These are phyloP conservation scores for Mythimna impura DNA, from an alignment of 2,888 invertebrate genomes.

Conservation along the genomic window DNA sequence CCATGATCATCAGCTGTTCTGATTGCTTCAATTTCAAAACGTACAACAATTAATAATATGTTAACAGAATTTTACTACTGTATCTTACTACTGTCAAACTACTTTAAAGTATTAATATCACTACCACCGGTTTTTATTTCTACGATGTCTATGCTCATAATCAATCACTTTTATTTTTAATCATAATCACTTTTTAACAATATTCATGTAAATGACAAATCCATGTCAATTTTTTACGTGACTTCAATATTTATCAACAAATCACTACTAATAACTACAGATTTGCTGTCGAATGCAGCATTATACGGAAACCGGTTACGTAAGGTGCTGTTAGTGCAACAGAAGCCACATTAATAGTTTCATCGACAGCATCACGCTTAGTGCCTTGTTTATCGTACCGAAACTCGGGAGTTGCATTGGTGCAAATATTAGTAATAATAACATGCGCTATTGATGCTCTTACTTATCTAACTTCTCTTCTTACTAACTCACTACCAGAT, in stretches of 20 bases:
- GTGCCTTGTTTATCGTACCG: constrained; percentile 24
- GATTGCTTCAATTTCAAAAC: not conserved
- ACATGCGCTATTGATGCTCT: constrained; percentile 1
- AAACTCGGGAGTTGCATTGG: constrained; percentile 10
- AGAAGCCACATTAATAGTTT: constrained; percentile 33
- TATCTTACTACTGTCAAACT: not conserved
- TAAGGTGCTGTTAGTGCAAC: constrained; percentile 33
- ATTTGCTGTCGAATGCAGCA: constrained; percentile 7
- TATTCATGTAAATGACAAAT: not conserved
- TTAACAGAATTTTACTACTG: not conserved
- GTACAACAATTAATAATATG: not conserved
- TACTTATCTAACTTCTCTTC: not conserved
- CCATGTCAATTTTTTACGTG: not conserved
- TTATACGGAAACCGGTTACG: constrained; percentile 19
- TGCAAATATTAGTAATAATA: constrained; percentile 10
- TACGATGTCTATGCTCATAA: not conserved
- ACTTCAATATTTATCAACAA: constrained; percentile 1
- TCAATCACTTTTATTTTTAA: no score
- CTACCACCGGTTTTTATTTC: not conserved
- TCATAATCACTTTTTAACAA: not conserved
- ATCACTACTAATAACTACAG: not conserved
- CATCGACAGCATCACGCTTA: constrained; percentile 40
- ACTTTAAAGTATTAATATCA: not conserved
- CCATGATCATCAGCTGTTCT: constrained; percentile 18
- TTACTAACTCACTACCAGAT: not conserved